phyloP scores from a whole-genome alignment of 2,888 invertebrate genomes.

The Diaperis boleti region DNA sequence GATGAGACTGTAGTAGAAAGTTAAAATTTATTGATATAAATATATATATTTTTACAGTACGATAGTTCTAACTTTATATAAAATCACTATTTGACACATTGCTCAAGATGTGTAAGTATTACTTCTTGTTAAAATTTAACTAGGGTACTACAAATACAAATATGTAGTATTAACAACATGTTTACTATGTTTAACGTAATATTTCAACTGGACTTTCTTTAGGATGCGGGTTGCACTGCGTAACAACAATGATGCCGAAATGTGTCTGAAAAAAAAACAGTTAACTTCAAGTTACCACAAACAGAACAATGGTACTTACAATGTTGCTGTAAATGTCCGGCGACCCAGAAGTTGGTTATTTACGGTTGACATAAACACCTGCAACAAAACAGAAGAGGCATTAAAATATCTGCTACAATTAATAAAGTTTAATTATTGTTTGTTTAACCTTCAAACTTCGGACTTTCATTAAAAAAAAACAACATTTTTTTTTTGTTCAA shows the following conservation, averaged over 20 bases:
- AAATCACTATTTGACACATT: background rate
- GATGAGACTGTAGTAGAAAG: background rate
- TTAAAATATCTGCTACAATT: too few species aligned
- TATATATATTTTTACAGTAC: background rate
- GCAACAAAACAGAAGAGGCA: background rate
- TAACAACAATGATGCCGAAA: too few species aligned
- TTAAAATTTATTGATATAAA: background rate
- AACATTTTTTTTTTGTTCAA: too few species aligned
- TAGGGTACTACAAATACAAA: background rate
- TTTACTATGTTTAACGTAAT: background rate
- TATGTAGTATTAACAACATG: background rate
- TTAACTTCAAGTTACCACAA: too few species aligned
- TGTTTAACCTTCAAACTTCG: too few species aligned
- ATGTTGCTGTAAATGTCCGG: too few species aligned
- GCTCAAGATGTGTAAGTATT: background rate
- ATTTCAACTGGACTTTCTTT: background rate
- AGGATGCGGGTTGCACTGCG: too few species aligned
- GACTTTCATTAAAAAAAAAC: too few species aligned
- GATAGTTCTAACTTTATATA: background rate
- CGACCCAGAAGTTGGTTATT: too few species aligned
- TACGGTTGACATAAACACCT: background rate
- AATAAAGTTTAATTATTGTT: too few species aligned
- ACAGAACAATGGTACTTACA: too few species aligned
- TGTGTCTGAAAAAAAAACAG: background rate
- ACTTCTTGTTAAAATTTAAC: background rate